Evolutionary conservation across 2,888 invertebrate genomes (phyloP).

Genomic region (Caenorhabditis virilis): DNA sequence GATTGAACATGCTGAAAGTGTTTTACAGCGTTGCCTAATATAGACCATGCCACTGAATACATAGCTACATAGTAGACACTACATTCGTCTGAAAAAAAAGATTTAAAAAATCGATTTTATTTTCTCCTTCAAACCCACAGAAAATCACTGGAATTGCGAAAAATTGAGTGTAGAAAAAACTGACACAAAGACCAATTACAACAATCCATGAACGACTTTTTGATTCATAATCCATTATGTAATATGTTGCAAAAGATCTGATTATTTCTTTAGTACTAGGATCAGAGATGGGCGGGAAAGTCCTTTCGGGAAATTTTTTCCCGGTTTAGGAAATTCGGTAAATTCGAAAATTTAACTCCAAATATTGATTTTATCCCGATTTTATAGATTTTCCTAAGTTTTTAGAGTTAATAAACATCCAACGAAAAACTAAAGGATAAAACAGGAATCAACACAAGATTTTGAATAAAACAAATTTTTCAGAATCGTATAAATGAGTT

Average conservation of each 20-base stretch:
- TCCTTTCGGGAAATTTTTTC: no score
- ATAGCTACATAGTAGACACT: not conserved
- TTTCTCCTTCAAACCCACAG: not conserved
- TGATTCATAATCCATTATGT: slow-evolving; percentile 5
- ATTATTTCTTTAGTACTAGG: no score
- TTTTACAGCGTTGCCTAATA: not conserved
- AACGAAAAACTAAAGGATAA: no score
- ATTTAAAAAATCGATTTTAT: not conserved
- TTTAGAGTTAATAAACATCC: no score
- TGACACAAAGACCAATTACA: not conserved
- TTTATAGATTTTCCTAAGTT: no score
- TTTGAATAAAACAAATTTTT: no score
- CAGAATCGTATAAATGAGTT: no score
- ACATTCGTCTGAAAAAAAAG: not conserved
- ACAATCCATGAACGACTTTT: slow-evolving; percentile 2
- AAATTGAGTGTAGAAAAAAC: not conserved
- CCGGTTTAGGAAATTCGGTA: no score
- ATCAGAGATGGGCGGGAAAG: no score
- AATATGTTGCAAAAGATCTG: slow-evolving; percentile 7
- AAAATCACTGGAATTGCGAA: slow-evolving; percentile 2
- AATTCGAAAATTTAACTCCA: no score
- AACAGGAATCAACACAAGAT: no score
- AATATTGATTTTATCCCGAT: no score
- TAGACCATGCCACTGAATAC: not conserved
- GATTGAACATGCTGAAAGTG: not conserved